Evolutionary conservation across 2,113 vertebrate genomes (phyloP).

Genomic region (Podilymbus podiceps): DNA sequence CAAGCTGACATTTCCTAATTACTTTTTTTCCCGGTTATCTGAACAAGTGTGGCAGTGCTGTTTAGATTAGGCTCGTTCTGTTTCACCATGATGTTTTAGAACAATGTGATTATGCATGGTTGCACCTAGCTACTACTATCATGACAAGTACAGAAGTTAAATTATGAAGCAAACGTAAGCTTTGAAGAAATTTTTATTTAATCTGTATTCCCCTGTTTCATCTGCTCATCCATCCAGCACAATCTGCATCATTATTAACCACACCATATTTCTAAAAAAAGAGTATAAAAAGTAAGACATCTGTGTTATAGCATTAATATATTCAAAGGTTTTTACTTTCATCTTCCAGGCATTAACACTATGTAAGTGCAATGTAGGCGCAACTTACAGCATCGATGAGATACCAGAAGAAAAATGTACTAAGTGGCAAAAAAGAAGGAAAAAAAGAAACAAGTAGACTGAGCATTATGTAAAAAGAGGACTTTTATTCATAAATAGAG

Average conservation of each 20-base stretch:
- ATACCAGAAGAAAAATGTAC: constrained; percentile 48
- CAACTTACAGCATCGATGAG: constrained; percentile 67
- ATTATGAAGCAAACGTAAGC: constrained; percentile 83
- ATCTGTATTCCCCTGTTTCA: constrained; percentile 85
- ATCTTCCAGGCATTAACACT: constrained; percentile 82
- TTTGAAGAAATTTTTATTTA: constrained; percentile 84
- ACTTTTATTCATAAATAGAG: constrained; percentile 68
- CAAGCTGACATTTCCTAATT: not conserved
- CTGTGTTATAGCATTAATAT: constrained; percentile 85
- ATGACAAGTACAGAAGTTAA: constrained; percentile 81
- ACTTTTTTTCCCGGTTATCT: constrained; percentile 6
- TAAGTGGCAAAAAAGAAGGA: constrained; percentile 17
- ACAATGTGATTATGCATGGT: constrained; percentile 71
- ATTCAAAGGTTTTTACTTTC: constrained; percentile 86
- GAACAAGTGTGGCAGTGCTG: constrained; percentile 25
- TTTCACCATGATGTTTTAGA: constrained; percentile 65
- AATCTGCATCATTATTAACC: constrained; percentile 87
- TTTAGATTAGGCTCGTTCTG: constrained; percentile 58
- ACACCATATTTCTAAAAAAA: constrained; percentile 77
- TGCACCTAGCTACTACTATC: constrained; percentile 69
- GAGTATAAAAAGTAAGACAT: constrained; percentile 83
- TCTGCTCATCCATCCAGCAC: constrained; percentile 81
- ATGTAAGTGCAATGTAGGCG: constrained; percentile 72
- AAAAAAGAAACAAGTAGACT: not conserved
- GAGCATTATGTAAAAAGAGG: constrained; percentile 65